Percentiles rank a stretch among this genome's conserved stretches.
These are phyloP conservation scores for Pyrrhosoma nymphula DNA, from an alignment of 2,888 invertebrate genomes.

Conservation along the genomic window DNA sequence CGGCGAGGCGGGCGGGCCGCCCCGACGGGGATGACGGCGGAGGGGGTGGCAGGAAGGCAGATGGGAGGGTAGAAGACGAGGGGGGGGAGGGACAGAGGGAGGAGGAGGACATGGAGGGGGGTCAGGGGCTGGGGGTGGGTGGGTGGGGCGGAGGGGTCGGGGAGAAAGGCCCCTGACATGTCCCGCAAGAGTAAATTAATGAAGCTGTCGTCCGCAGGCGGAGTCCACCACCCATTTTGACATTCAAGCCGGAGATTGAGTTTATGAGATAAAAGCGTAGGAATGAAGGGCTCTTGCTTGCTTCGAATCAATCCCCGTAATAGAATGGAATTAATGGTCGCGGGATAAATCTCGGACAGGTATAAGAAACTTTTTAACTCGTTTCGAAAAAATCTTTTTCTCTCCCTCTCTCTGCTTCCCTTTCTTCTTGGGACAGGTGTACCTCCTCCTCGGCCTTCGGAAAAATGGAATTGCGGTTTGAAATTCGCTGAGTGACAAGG, in stretches of 20 bases:
- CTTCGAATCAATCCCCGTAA: conserved; percentile 65
- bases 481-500: not conserved
- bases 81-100: too few relatives aligned
- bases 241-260: conserved; percentile 63
- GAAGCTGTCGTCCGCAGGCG: conserved; percentile 66
- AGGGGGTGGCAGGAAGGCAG: too few relatives aligned
- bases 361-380: conserved; percentile 57
- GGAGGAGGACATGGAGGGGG: not conserved
- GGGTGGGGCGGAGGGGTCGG: not conserved
- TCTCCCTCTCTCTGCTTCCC: not conserved
- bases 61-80: not conserved
- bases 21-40: too few relatives aligned
- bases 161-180: conserved; percentile 49
- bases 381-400: conserved; percentile 10
- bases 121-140: not conserved
- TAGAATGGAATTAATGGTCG: conserved; percentile 65
- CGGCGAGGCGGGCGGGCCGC: too few relatives aligned
- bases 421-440: conserved; percentile 19
- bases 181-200: conserved; percentile 66
- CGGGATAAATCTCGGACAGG: conserved; percentile 54
- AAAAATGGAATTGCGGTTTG: conserved; percentile 8
- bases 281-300: conserved; percentile 57
- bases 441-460: not conserved
- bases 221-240: conserved; percentile 66
- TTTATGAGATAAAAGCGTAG: conserved; percentile 64